Percentiles rank a stretch among this genome's conserved stretches.
These are phyloP conservation scores for Rosalia funebris DNA, from an alignment of 2,888 invertebrate genomes.

Conservation along the genomic window DNA sequence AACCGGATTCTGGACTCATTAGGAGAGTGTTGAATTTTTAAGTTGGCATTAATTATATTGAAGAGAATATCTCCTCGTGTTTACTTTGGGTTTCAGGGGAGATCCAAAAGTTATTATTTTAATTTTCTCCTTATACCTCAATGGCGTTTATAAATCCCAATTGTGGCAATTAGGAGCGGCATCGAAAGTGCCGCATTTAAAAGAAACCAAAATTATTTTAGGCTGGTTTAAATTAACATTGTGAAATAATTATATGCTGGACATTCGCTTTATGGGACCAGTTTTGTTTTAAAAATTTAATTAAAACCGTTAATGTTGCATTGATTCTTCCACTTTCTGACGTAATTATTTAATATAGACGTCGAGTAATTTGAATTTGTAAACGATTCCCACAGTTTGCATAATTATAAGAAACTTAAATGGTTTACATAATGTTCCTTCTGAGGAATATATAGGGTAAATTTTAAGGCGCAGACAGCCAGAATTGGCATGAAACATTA, in stretches of 20 bases:
- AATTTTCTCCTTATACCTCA: conserved; percentile 36
- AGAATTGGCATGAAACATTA: too few relatives aligned
- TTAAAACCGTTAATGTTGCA: conserved; percentile 21
- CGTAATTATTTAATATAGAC: conserved; percentile 1
- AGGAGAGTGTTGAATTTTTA: conserved; percentile 50
- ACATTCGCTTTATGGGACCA: conserved; percentile 16
- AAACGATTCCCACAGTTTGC: background rate
- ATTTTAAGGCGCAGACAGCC: too few relatives aligned
- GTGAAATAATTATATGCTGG: conserved; percentile 26
- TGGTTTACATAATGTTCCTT: too few relatives aligned
- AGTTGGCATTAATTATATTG: conserved; percentile 50
- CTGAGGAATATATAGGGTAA: too few relatives aligned
- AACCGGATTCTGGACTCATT: conserved; percentile 54
- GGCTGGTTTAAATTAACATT: conserved; percentile 25
- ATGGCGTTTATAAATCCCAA: conserved; percentile 41
- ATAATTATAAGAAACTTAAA: background rate
- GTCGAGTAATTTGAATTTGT: background rate
- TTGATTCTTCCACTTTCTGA: background rate
- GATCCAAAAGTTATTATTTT: conserved; percentile 43
- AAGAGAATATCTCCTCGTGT: too few relatives aligned
- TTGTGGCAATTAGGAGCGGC: conserved; percentile 43
- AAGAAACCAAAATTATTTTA: conserved; percentile 25
- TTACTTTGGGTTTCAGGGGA: too few relatives aligned
- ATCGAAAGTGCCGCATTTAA: conserved; percentile 28
- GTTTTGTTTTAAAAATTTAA: conserved; percentile 26